Evolutionary conservation across 2,113 vertebrate species (phyloP), one percentile per base, ranked within the genome.

Genomic region (Apus apus): DNA sequence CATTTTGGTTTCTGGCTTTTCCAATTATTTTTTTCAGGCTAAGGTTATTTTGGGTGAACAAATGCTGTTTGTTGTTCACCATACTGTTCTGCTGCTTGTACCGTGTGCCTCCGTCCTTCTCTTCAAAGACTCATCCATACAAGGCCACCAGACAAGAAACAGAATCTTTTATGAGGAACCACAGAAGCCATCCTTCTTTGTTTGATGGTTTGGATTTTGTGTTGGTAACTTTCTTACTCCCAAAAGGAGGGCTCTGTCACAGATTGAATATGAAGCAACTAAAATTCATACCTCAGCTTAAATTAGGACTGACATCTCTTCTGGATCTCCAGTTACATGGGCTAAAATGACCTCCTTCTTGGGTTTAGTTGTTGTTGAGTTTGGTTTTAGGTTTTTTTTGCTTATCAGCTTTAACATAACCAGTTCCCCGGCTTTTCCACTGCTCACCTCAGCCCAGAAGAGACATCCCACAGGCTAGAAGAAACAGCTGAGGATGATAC

Each of bases 211-310:
- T 56, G 40, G 4, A 21, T 70, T 64, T 73, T 85, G 34, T 27
- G 38, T 54, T 25, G 34, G 50, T 20, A 50, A 23, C 56, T 82
- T 76, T 67, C 6, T 58, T 51, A 26, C 32, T 54, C 27, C 30
- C 1, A 4, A 32, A 58, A 38, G 22, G 14, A 72, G 20, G 15
- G 54, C 13, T 50, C 7, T 15, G 7, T 27, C 0, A 0, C 21
- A 79, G 13, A 6, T 25, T 6, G 30, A 81, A 10, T 48, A 45
- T 13, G 32, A 90, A 11, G 26, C 29, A 72, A 21, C 43, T 72
- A 30, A 30, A 82, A 40, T 36, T 36, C 22, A 53, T 22, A 7
- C 9, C 25, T 51, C 34, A 34, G 8, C 13, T 85, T 64, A 88
- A 88, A 53, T 27, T 30, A 62, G 43, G 38, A 38, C 22, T 20